Evolutionary conservation across 2,888 invertebrate genomes (phyloP), one percentile per base, ranked within the genome.

Genomic region (Tetragonisca angustula): DNA sequence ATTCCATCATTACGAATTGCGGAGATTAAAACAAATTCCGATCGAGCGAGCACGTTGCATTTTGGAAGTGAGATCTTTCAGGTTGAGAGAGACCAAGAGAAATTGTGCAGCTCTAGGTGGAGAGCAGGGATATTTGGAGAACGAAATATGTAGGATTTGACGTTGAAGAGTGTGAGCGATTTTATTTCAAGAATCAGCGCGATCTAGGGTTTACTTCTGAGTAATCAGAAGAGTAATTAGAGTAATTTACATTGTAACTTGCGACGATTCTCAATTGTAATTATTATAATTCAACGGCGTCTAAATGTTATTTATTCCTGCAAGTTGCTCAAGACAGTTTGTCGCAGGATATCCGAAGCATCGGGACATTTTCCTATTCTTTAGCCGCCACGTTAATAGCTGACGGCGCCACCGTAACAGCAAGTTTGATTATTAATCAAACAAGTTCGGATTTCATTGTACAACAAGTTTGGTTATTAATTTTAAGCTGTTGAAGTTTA

Each of bases 21-120:
- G n/a, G 36, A 50, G 62, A 78, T 78, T 69, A 64, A 73, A 68
- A 80, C 49, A 49, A 71, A 80, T 59, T 80, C 19, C 71, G 11
- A 59, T 78, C 71, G 56, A 6, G 17, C 0, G 24, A 17, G n/a
- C 56, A 49, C 49, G 17, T 6, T 21, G 52, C n/a, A 19, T 64
- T 61, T 54, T 6, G 54, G 19, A 36, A 17, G 65, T 19, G 19
- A 36, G 24, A 9, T 27, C 27, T 56, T 56, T 21, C 4, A 17
- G 19, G 27, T 11, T 19, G 21, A 5, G 13, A 13, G 65, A 54
- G 13, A 13, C 4, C 11, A n/a, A 1, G 2, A 19, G 1, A 11
- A 19, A 21, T 56, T 24, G 43, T 24, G 49, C 52, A 69, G 17
- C 24, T 50, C 21, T 9, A 21, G 21, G 21, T 0, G 1, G 5